These are phyloP conservation scores for Hyperoplus immaculatus DNA, from an alignment of 2,797 vertebrate species.

Conservation along the genomic window DNA sequence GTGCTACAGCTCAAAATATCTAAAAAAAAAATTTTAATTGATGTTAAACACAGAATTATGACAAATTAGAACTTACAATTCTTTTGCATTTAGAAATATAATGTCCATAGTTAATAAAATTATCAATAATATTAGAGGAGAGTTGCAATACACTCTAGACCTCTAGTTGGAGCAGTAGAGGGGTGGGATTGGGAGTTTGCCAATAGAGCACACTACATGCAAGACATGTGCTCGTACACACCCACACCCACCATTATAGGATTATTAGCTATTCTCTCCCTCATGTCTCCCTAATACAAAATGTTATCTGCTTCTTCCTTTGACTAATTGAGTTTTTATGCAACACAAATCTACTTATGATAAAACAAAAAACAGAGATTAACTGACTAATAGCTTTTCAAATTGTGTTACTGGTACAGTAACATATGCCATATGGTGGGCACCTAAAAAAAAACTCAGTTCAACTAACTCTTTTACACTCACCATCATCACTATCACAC, in stretches of 20 bases:
- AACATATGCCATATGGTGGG: conserved; percentile 39
- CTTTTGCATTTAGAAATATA: conserved; percentile 14
- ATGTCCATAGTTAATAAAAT: background rate
- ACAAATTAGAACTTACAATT: conserved; percentile 22
- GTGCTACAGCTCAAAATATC: background rate
- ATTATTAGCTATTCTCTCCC: conserved; percentile 40
- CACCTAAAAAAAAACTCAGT: conserved; percentile 18
- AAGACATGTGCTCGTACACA: conserved; percentile 70
- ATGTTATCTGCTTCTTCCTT: conserved; percentile 6
- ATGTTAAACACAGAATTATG: background rate
- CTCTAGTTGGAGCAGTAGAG: conserved; percentile 43
- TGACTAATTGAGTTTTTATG: background rate
- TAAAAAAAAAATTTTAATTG: background rate
- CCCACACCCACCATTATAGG: conserved; percentile 14
- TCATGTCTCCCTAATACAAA: conserved; percentile 29
- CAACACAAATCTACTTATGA: conserved; percentile 19
- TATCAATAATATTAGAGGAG: conserved; percentile 6
- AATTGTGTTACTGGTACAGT: conserved; percentile 16
- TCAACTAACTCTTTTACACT: conserved; percentile 43
- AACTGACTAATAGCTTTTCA: background rate
- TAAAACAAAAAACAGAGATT: conserved; percentile 32
- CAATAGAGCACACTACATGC: conserved; percentile 68
- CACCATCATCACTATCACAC: conserved; percentile 19
- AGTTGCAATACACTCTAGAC: conserved; percentile 31
- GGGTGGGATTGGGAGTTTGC: conserved; percentile 63